Base-by-base conservation (phyloP, 2,113 vertebrate species). In the Hippolais icterina region DNA sequence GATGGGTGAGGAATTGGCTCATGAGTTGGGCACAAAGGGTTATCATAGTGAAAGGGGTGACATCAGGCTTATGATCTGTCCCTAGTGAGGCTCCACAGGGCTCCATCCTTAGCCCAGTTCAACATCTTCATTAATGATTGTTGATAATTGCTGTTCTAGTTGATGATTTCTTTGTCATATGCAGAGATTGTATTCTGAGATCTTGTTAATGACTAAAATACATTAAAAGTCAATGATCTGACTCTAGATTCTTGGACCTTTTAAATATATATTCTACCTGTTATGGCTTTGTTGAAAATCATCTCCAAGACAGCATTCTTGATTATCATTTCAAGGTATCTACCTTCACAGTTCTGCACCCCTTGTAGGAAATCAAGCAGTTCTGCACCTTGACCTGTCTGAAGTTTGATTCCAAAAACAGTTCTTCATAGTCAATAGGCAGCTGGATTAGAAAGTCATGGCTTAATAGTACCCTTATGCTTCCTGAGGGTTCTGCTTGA, bases 21-120 rank as follows among this genome's bases (percentile, higher is more conserved):
- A n/a, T 0, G 0, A 15, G 20, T 10, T 20, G 31, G 44, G 19
- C 19, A 46, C 23, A 37, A 37, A 50, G 22, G 12, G 1, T 39
- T 46, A 6, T 28, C 20, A 6, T 1, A 17, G 23, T 50, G 42
- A 33, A 39, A 39, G 23, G 28, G 19, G 28, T n/a, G 61, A n/a
- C 77, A 53, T n/a, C 44, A 39, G 4, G 8, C 18, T 21, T 9
- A 5, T 52, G 12, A 19, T 18, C 23, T 49, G 18, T 52, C 15
- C 18, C 23, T 10, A 17, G 28, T 46, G 23, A 37, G 6, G 28
- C 15, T 60, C 69, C 21, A 29, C 13, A 22, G 24, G 11, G 19
- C 13, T 68, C 21, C n/a, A 41, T n/a, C 28, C 28, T 75, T 24
- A 20, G 16, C 11, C 20, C 11, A n/a, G 22, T 15, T 59, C 53